A percentile compares a stretch with the other conserved stretches of the same genome.
Evolutionary conservation across 2,888 invertebrate genomes (phyloP).

Genomic region (Margaritifera margaritifera): DNA sequence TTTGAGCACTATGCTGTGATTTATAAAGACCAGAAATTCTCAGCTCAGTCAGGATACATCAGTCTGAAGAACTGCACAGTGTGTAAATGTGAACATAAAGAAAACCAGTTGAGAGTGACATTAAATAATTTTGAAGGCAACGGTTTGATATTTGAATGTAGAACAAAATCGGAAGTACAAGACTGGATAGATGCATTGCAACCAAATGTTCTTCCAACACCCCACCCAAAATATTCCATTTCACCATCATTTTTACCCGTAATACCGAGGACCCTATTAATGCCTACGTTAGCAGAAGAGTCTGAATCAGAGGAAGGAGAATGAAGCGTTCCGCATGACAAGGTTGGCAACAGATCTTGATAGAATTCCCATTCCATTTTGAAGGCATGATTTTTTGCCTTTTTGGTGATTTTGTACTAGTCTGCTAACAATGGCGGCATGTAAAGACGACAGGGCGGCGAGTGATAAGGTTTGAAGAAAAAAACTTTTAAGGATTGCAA

Average conservation of each 20-base stretch:
- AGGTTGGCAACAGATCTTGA: neutral
- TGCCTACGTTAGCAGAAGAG: conserved; percentile 53
- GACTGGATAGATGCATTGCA: conserved; percentile 49
- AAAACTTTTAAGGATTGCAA: too few species aligned
- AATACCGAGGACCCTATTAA: conserved; percentile 51
- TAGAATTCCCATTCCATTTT: neutral
- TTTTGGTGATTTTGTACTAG: too few species aligned
- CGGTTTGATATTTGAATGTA: conserved; percentile 45
- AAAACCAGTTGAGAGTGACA: conserved; percentile 43
- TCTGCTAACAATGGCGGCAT: too few species aligned
- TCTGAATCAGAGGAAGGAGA: neutral
- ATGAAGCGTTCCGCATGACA: neutral
- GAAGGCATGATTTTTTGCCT: too few species aligned
- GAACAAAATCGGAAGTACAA: conserved; percentile 25
- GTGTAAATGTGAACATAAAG: conserved; percentile 23
- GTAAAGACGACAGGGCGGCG: too few species aligned
- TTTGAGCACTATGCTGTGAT: conserved; percentile 59
- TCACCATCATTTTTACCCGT: conserved; percentile 49
- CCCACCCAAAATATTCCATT: conserved; percentile 41
- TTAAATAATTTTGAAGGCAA: conserved; percentile 56
- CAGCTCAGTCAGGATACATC: conserved; percentile 48
- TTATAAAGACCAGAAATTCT: conserved; percentile 49
- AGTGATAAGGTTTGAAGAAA: too few species aligned
- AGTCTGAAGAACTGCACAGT: conserved; percentile 52
- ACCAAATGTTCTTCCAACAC: conserved; percentile 33